A percentile compares a stretch with the other conserved stretches of the same genome.
phyloP scores from a whole-genome alignment of 2,113 vertebrate species.

The Silurus glanis region DNA sequence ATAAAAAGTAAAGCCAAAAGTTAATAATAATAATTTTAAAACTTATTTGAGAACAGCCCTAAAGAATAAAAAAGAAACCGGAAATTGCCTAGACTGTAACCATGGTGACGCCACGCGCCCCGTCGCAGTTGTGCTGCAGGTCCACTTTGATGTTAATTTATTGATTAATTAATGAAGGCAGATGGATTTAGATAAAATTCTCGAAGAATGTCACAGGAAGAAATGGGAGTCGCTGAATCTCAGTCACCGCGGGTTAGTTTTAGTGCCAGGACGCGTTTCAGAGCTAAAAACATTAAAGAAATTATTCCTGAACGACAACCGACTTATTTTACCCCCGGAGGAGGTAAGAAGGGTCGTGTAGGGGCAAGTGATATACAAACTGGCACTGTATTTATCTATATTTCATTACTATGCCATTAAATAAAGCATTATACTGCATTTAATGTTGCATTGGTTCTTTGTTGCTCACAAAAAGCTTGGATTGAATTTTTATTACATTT shows the following conservation, averaged over 20 bases:
- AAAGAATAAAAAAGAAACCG: background rate
- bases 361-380: background rate
- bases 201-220: slow-evolving; percentile 34
- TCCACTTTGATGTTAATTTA: background rate
- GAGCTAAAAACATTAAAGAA: slow-evolving; percentile 41
- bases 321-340: slow-evolving; percentile 50
- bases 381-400: background rate
- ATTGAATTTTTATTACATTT: no score
- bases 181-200: slow-evolving; percentile 37
- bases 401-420: background rate
- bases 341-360: slow-evolving; percentile 38
- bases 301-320: slow-evolving; percentile 49
- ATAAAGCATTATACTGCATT: background rate
- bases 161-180: background rate
- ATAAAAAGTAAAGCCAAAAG: no score
- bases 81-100: slow-evolving; percentile 9
- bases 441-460: no score
- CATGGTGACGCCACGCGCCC: background rate
- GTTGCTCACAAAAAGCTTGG: no score
- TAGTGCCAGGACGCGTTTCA: slow-evolving; percentile 39
- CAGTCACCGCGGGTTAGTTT: slow-evolving; percentile 41
- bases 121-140: background rate
- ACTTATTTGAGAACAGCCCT: no score
- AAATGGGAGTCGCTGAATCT: slow-evolving; percentile 48
- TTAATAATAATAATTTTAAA: no score